A percentile compares a stretch with the other conserved stretches of the same genome.
phyloP scores from a whole-genome alignment of 2,797 vertebrate species.

The Acipenser transmontanus region DNA sequence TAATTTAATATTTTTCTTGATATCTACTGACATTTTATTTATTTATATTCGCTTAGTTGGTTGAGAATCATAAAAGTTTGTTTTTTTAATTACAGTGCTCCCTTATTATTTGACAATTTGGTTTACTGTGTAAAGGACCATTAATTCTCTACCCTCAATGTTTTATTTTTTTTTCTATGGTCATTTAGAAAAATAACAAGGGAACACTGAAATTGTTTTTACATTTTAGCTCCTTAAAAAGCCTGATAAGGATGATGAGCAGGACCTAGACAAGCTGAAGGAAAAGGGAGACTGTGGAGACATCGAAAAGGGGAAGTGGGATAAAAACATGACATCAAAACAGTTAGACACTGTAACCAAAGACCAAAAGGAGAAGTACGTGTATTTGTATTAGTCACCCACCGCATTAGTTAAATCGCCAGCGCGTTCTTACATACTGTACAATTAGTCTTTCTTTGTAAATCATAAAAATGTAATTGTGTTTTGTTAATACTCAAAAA shows the following conservation, averaged over 20 bases:
- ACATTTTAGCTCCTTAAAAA: constrained; percentile 85
- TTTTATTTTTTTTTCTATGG: background rate
- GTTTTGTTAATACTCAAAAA: too few relatives aligned
- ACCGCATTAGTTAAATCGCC: too few relatives aligned
- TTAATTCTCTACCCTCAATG: too few relatives aligned
- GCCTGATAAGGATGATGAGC: constrained; percentile 83
- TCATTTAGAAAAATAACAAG: background rate
- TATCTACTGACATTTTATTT: too few relatives aligned
- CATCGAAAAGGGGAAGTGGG: constrained; percentile 72
- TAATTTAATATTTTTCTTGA: too few relatives aligned
- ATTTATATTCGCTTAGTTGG: too few relatives aligned
- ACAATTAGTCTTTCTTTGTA: too few relatives aligned
- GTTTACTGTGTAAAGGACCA: too few relatives aligned
- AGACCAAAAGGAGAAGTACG: constrained; percentile 79
- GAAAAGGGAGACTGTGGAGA: constrained; percentile 76
- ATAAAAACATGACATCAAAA: constrained; percentile 65
- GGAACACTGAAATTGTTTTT: background rate
- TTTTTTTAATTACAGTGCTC: background rate
- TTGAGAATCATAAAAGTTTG: background rate
- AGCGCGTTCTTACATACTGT: too few relatives aligned
- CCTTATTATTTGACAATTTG: too few relatives aligned
- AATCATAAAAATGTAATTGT: too few relatives aligned
- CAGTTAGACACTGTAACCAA: constrained; percentile 42
- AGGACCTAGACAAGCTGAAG: constrained; percentile 70
- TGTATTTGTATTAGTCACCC: too few relatives aligned